Conservation (phyloP, 1,140 invertebrate species). For the Anoplophora glabripennis region DNA sequence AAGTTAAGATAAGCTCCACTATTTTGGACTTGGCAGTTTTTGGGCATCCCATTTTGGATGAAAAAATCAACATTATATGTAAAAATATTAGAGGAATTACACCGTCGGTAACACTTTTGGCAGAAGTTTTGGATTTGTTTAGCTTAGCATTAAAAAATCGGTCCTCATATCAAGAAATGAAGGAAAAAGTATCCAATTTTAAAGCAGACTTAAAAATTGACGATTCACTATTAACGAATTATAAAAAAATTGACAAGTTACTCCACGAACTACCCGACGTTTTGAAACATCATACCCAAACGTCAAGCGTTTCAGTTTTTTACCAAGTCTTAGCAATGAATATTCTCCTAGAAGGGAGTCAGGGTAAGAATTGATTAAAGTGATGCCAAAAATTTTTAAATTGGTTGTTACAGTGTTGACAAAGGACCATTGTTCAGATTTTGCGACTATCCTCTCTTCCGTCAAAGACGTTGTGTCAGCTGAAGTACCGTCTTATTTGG, state of each 20-base stretch:
- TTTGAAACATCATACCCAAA: conserved; percentile 45
- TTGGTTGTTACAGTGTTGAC: conserved; percentile 53
- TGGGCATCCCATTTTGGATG: conserved; percentile 57
- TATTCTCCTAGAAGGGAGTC: conserved; percentile 51
- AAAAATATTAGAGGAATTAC: background rate
- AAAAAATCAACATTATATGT: conserved; percentile 51
- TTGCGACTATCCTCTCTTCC: conserved; percentile 61
- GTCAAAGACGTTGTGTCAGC: conserved; percentile 66
- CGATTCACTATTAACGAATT: conserved; percentile 39
- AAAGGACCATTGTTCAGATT: conserved; percentile 60
- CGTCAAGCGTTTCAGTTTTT: conserved; percentile 50
- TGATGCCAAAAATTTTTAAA: background rate
- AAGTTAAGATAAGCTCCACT: conserved; percentile 25
- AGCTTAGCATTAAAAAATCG: background rate
- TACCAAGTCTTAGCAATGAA: conserved; percentile 57
- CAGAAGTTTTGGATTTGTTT: background rate
- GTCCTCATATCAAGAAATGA: background rate
- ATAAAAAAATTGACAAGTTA: conserved; percentile 42
- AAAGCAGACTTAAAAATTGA: conserved; percentile 33
- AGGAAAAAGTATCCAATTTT: conserved; percentile 12
- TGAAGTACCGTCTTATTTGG: conserved; percentile 58
- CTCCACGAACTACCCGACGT: conserved; percentile 34
- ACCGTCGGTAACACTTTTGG: background rate
- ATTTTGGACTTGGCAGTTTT: conserved; percentile 56
- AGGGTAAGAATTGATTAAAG: conserved; percentile 40